Base-by-base conservation (phyloP, 2,797 vertebrate genomes). In the Takifugu rubripes region DNA sequence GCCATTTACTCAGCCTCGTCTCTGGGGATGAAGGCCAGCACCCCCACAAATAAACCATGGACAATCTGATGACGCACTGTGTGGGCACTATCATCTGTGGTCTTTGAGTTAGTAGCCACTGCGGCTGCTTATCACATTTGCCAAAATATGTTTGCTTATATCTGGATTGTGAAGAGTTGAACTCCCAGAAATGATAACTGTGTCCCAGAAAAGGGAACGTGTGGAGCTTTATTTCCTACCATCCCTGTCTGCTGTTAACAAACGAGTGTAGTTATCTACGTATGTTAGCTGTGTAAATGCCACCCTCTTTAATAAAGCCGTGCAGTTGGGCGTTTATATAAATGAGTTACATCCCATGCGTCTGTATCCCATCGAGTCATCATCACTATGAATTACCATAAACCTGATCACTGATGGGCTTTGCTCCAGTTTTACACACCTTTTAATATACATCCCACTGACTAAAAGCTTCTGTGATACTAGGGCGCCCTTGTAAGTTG, bases 1-100 rank as follows among this genome's bases (percentile, higher is more conserved):
- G 74, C 72, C 72, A 74, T 77, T 55, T 78, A 71, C 70, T 70
- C 73, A 49, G 63, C 58, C 59, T 75, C 68, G 56, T 84, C 82
- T 71, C 77, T 24, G 45, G 79, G 77, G 74, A 84, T 56, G 26
- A 57, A 59, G 69, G 63, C 77, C 49, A 51, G 63, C 66, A 64
- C 58, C 56, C 75, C 66, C 15, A 27, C 65, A 78, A 77, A 75
- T 72, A 74, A 81, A 79, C 77, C 54, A 36, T n/a, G 48, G 79
- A 59, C 66, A 64, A 59, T 72, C 25, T 55, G 40, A 70, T 77
- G 75, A 84, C 52, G 61, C 68, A 66, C 56, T 64, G 60, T 64
- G 66, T 77, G 64, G 74, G 76, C 67, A 70, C 53, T 64, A 48
- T 66, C 42, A 14, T 60, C 52, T 55, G 57, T 44, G 40, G 14